Evolutionary conservation across 1,140 invertebrate species (phyloP).

Genomic region (Whitmania pigra): DNA sequence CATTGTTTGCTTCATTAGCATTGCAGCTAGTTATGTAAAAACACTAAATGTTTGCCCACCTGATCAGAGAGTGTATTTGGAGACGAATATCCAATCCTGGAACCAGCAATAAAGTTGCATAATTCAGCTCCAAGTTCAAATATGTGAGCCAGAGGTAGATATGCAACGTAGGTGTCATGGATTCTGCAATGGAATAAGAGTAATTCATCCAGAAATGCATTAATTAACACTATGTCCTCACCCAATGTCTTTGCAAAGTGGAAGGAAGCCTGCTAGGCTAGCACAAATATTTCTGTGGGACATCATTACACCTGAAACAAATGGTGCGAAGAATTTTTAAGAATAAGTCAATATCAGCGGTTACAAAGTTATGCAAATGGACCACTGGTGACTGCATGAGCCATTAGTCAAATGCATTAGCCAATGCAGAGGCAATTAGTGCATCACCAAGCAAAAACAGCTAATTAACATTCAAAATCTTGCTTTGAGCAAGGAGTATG

Average conservation of each 20-base stretch:
- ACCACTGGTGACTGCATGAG: no score
- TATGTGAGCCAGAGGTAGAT: constrained; percentile 91
- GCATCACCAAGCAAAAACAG: neutral
- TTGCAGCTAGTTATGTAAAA: no score
- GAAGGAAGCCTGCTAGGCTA: neutral
- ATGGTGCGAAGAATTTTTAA: neutral
- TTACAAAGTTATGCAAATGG: no score
- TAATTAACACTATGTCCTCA: neutral
- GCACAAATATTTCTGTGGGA: constrained; percentile 4
- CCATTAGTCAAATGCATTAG: no score
- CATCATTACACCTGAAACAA: neutral
- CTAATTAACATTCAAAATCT: constrained; percentile 7
- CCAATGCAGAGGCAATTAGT: neutral
- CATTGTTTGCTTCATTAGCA: no score
- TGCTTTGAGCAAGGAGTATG: neutral
- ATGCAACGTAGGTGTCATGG: constrained; percentile 75
- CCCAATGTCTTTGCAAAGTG: neutral
- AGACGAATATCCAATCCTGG: constrained; percentile 91
- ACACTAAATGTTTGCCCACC: constrained; percentile 28
- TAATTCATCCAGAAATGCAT: neutral
- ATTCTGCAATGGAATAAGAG: neutral
- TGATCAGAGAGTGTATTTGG: constrained; percentile 87
- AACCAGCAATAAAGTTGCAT: constrained; percentile 54
- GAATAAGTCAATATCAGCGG: no score
- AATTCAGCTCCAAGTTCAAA: constrained; percentile 69